phyloP scores from a whole-genome alignment of 2,888 invertebrate genomes.

The Ganaspis brasiliensis region DNA sequence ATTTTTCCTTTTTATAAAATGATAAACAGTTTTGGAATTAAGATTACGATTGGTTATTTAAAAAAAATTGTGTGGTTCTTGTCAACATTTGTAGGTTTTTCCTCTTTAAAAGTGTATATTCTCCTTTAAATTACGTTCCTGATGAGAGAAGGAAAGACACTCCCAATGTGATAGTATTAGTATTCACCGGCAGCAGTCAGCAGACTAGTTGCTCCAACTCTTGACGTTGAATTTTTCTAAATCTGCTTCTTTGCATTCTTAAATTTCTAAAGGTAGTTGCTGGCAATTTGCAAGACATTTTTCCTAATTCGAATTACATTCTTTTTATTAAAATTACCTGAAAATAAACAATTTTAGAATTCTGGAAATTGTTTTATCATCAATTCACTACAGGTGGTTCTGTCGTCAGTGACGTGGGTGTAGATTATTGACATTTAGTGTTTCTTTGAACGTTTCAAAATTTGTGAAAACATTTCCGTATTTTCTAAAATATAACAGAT shows the following conservation, averaged over 20 bases:
- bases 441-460: background rate
- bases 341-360: background rate
- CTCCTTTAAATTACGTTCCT: constrained; percentile 37
- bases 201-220: background rate
- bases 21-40: too few relatives aligned
- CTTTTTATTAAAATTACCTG: too few relatives aligned
- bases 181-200: background rate
- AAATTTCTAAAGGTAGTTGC: background rate
- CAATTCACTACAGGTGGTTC: constrained; percentile 26
- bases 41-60: background rate
- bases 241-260: background rate
- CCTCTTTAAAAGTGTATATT: background rate
- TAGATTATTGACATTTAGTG: constrained; percentile 34
- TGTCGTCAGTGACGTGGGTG: constrained; percentile 18
- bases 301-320: background rate
- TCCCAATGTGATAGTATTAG: background rate
- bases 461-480: background rate
- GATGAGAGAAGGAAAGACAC: background rate
- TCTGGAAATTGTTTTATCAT: background rate
- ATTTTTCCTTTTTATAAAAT: too few relatives aligned
- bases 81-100: background rate
- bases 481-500: background rate
- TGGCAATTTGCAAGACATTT: background rate
- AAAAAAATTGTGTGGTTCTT: background rate
- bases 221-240: background rate